These are phyloP conservation scores for Hololepta plana DNA, from an alignment of 2,888 invertebrate species.

Conservation along the genomic window DNA sequence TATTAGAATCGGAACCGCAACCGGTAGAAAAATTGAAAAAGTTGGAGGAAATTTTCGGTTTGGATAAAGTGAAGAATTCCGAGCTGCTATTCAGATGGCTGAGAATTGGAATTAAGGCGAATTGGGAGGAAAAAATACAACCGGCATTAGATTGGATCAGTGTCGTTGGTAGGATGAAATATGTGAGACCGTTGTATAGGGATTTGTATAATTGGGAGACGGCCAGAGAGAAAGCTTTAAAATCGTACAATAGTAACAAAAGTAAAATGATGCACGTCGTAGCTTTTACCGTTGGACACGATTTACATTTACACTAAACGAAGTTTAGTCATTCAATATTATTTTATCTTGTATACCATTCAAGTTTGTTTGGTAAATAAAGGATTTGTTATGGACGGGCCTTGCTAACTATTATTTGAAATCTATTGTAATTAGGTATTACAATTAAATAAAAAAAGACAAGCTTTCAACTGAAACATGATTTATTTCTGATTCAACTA, in stretches of 20 bases:
- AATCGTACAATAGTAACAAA: constrained; percentile 51
- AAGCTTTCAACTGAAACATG: no score
- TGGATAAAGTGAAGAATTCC: constrained; percentile 48
- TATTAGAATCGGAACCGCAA: constrained; percentile 36
- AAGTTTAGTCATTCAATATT: no score
- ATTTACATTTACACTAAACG: constrained; percentile 53
- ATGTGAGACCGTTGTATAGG: constrained; percentile 70
- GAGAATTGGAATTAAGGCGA: constrained; percentile 55
- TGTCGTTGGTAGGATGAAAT: constrained; percentile 81
- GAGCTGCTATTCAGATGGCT: constrained; percentile 70
- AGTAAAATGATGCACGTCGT: constrained; percentile 72
- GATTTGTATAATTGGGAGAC: constrained; percentile 68
- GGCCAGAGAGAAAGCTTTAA: constrained; percentile 44
- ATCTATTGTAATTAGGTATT: no score
- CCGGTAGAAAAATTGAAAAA: constrained; percentile 36
- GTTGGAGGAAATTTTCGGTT: constrained; percentile 44
- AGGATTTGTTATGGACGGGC: no score
- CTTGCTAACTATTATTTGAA: no score
- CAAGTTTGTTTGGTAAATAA: no score
- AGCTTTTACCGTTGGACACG: constrained; percentile 54
- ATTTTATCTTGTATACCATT: no score
- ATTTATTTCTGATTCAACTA: no score
- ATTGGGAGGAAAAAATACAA: constrained; percentile 45
- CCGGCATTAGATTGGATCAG: constrained; percentile 62
- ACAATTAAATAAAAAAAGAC: no score